Base-by-base conservation (phyloP, 2,888 invertebrate genomes). In the Agelastica alni region DNA sequence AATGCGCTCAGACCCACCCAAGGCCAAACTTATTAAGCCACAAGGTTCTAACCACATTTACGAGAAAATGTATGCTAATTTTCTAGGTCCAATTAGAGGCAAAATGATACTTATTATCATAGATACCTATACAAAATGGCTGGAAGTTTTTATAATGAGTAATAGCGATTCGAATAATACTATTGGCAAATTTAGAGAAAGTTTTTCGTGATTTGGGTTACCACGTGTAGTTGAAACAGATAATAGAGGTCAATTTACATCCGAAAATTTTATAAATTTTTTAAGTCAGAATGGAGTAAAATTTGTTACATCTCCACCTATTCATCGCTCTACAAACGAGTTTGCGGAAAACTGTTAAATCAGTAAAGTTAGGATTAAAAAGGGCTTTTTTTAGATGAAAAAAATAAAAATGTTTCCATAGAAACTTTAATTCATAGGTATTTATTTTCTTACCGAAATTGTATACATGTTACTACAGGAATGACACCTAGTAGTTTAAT, bases 261-360 rank as follows among this genome's bases (percentile, higher is more conserved):
- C 42, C n/a, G 42, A 42, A 28, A 42, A 42, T 42, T 42, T 42
- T 42, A 14, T 26, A 14, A 42, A 42, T 28, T 42, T 41, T n/a
- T n/a, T 42, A n/a, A 14, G 9, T 14, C 26, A 17, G 16, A 42
- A 28, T 28, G 43, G 43, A 6, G 17, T 43, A 12, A 43, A 30
- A 43, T 43, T 43, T 5, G 54, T 20, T 18, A 55, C 34, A 42
- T 55, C 51, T 42, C 55, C 32, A 37, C 41, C 45, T n/a, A n/a
- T 30, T n/a, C 30, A 30, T n/a, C 30, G 10, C 5, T 30, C 30
- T 10, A 30, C 30, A 30, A 30, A 30, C n/a, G 30, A 12, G 12
- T 30, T 30, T 30, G 30, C 30, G n/a, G 30, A 30, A 30, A 30
- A n/a, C n/a, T n/a, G 30, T 30, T 30, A 30, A 30, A 30, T 30